Conservation (phyloP, 2,797 vertebrate genomes). For the Lophius americanus region DNA sequence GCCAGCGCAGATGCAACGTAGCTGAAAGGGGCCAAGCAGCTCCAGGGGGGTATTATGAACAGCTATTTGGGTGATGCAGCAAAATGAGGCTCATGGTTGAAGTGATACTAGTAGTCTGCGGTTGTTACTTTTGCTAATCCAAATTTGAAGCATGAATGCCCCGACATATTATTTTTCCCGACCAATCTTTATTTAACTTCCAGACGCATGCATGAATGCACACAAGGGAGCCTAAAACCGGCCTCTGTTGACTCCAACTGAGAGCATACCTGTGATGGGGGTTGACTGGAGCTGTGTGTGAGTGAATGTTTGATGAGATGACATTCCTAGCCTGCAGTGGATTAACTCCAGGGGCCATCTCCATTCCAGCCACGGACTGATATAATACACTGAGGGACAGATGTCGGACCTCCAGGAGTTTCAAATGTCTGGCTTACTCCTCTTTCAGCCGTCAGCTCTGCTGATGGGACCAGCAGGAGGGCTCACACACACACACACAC, state of each 20-base stretch:
- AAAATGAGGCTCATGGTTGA: constrained; percentile 38
- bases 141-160: constrained; percentile 23
- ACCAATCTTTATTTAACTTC: constrained; percentile 25
- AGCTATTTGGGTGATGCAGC: constrained; percentile 64
- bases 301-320: constrained; percentile 53
- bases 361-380: constrained; percentile 71
- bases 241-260: constrained; percentile 54
- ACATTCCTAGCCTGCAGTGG: constrained; percentile 74
- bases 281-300: constrained; percentile 46
- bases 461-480: constrained; percentile 8
- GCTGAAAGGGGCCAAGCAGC: constrained; percentile 61
- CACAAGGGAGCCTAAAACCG: constrained; percentile 46
- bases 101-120: constrained; percentile 39
- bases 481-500: not conserved
- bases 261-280: constrained; percentile 69
- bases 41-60: constrained; percentile 50
- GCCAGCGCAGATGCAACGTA: constrained; percentile 59
- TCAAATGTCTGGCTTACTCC: constrained; percentile 53
- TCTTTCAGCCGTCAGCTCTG: constrained; percentile 41
- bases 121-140: constrained; percentile 36
- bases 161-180: not conserved
- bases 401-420: constrained; percentile 70
- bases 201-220: constrained; percentile 41
- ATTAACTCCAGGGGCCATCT: constrained; percentile 78
- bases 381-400: constrained; percentile 78